Conservation (phyloP, 2,797 vertebrate genomes). For the Chromobotia macracanthus region DNA sequence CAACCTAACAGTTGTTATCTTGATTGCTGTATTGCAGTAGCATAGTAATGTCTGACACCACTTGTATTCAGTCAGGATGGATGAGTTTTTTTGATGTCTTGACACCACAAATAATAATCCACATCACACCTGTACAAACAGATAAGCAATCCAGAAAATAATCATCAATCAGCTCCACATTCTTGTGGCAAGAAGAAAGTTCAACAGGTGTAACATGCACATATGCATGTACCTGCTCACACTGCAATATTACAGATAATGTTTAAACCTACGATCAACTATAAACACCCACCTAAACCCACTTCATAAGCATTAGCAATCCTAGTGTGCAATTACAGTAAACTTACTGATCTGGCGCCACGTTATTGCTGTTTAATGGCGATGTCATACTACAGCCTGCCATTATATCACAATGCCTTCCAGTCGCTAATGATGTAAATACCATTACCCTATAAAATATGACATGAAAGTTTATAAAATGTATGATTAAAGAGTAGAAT, state of each 20-base stretch:
- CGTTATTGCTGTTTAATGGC: background rate
- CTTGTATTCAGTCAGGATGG: background rate
- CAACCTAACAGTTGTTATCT: too few species aligned
- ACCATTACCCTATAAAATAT: too few species aligned
- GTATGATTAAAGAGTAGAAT: background rate
- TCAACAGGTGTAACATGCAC: too few species aligned
- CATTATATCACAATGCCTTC: background rate
- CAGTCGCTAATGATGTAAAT: background rate
- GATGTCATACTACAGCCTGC: background rate
- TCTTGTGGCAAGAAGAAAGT: background rate
- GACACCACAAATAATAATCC: background rate
- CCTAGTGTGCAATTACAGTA: too few species aligned
- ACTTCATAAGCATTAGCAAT: too few species aligned
- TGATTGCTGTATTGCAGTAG: background rate
- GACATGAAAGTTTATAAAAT: background rate
- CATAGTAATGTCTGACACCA: background rate
- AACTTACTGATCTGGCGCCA: background rate
- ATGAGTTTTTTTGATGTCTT: background rate
- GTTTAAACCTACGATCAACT: too few species aligned
- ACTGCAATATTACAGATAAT: too few species aligned
- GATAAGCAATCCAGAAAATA: too few species aligned
- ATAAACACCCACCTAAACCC: too few species aligned
- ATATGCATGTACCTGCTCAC: too few species aligned
- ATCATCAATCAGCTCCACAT: background rate
- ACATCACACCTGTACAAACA: too few species aligned